Evolutionary conservation across 2,797 vertebrate genomes (phyloP).

Genomic region (Nyctibius grandis): DNA sequence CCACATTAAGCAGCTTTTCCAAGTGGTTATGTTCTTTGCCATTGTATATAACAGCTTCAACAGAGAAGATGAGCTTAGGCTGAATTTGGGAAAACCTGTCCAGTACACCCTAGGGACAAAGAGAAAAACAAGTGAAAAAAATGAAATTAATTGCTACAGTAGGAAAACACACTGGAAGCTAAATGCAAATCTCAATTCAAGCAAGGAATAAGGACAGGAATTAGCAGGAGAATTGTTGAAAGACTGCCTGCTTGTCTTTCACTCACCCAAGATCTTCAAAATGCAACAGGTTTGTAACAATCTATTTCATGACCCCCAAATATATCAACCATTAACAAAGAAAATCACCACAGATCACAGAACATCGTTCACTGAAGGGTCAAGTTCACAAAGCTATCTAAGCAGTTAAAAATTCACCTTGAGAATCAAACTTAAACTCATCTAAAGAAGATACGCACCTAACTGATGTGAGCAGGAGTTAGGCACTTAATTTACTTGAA

Average conservation of each 20-base stretch:
- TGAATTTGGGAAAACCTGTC: constrained; percentile 97
- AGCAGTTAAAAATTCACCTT: neutral
- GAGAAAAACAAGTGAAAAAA: neutral
- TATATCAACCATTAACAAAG: neutral
- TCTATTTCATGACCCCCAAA: neutral
- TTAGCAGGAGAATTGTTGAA: neutral
- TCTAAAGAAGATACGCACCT: neutral
- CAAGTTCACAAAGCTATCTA: neutral
- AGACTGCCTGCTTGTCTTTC: neutral
- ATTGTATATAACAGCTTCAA: constrained; percentile 93
- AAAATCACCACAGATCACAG: neutral
- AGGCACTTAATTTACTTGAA: neutral
- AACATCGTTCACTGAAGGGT: fast-evolving
- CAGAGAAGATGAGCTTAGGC: constrained; percentile 93
- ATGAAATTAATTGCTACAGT: neutral
- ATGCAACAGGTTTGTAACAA: neutral
- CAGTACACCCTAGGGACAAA: constrained; percentile 83
- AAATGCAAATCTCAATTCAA: neutral
- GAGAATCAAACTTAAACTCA: neutral
- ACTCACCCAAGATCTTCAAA: neutral
- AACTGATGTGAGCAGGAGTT: neutral
- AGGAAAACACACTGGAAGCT: neutral
- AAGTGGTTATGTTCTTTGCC: constrained; percentile 90
- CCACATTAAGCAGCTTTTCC: constrained; percentile 91
- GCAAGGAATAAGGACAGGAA: neutral